A percentile compares a stretch with the other conserved stretches of the same genome.
Evolutionary conservation across 2,113 vertebrate genomes (phyloP).

Genomic region (Crypturellus undulatus): DNA sequence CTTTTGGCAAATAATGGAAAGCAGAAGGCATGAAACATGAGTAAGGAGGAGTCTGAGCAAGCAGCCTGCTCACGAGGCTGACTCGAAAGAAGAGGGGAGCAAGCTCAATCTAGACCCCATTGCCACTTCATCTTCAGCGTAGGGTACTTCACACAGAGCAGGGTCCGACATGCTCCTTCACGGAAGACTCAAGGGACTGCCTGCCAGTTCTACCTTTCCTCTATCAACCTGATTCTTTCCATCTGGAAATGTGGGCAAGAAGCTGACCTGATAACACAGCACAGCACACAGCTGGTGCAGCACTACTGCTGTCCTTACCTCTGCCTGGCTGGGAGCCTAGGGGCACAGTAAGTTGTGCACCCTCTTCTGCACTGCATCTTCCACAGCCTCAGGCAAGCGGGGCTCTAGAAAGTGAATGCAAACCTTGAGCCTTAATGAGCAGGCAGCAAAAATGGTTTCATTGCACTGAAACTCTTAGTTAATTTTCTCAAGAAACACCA

Average conservation of each 20-base stretch:
- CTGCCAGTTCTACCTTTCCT: not conserved
- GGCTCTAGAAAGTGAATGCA: not conserved
- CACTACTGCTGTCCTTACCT: not conserved
- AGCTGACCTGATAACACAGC: not conserved
- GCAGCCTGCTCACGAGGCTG: not conserved
- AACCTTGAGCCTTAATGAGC: not conserved
- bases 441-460: conserved; percentile 36
- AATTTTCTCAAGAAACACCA: conserved; percentile 31
- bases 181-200: not conserved
- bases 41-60: not conserved
- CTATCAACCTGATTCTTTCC: too few species aligned
- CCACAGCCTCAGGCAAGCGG: not conserved
- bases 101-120: not conserved
- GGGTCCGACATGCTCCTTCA: not conserved
- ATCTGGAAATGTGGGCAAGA: not conserved
- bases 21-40: conserved; percentile 23
- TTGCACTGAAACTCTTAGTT: conserved; percentile 11
- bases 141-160: not conserved
- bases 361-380: not conserved
- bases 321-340: not conserved
- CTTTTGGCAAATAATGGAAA: conserved; percentile 52
- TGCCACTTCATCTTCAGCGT: not conserved
- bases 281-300: not conserved
- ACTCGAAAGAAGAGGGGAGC: not conserved
- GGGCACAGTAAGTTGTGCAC: fast-evolving